Percentiles rank a stretch among this genome's conserved stretches.
These are phyloP conservation scores for Leucozona laternaria DNA, from an alignment of 2,888 invertebrate genomes.

Conservation along the genomic window DNA sequence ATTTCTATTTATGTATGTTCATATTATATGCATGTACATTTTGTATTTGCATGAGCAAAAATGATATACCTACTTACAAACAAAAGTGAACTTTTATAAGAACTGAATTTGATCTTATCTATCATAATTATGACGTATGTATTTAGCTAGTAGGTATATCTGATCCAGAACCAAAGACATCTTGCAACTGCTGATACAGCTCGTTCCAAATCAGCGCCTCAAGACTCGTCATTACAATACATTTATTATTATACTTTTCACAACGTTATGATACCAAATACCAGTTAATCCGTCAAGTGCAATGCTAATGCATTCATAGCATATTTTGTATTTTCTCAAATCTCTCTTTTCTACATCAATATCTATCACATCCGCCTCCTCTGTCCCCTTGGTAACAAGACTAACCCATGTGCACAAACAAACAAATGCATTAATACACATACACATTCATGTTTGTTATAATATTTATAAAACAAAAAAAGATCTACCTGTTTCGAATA, in stretches of 20 bases:
- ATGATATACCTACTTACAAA: background rate
- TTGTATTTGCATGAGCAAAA: too few species aligned
- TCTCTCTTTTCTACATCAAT: slow-evolving; percentile 28
- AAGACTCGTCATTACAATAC: background rate
- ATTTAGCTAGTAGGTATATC: background rate
- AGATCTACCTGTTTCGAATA: slow-evolving; percentile 57
- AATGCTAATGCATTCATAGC: slow-evolving; percentile 35
- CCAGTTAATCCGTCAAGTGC: slow-evolving; percentile 50
- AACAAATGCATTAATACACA: slow-evolving; percentile 59
- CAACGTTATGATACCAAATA: slow-evolving; percentile 23
- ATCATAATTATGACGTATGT: slow-evolving; percentile 11
- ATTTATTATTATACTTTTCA: background rate
- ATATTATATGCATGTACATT: too few species aligned
- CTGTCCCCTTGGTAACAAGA: slow-evolving; percentile 30
- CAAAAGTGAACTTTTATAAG: background rate
- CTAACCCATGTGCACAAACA: slow-evolving; percentile 47
- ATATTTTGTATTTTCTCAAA: slow-evolving; percentile 31
- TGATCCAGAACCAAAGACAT: slow-evolving; percentile 1
- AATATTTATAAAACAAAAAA: slow-evolving; percentile 65
- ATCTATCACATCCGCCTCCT: background rate
- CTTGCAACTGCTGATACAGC: slow-evolving; percentile 9
- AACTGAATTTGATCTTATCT: slow-evolving; percentile 17
- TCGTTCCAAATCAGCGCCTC: slow-evolving; percentile 30
- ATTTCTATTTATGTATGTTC: too few species aligned
- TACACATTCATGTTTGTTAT: slow-evolving; percentile 50